Evolutionary conservation across 2,113 vertebrate species (phyloP), one percentile per base, ranked within the genome.

Genomic region (Festucalex cinctus): DNA sequence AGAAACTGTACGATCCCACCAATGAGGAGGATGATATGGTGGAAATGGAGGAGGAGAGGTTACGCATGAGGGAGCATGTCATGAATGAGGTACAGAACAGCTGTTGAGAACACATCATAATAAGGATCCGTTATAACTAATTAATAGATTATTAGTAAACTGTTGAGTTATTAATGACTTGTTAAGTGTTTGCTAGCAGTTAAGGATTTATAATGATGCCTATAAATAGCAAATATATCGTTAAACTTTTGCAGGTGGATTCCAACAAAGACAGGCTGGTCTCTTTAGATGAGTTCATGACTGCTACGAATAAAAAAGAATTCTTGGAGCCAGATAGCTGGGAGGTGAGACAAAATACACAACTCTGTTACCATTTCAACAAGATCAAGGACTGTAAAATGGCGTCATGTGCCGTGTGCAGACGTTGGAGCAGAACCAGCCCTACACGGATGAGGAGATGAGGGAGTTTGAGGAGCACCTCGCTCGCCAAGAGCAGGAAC

Each of bases 21-120:
- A 98, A 99, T 61, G 96, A 95, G 89, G 97, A 99, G 72, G 97
- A 99, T 65, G 97, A 99, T 79, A 98, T 99, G 97, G 84, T 98
- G 79, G 97, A 98, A 90, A 99, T 98, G 96, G 97, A 98, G 83
- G 97, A 98, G 80, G 97, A 98, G 89, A 90, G 96, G 67, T 89
- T 98, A 57, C 93, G 97, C 60, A 99, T 99, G 97, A 94, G 97
- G 70, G 97, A 99, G 62, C 97, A 99, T 64, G 96, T 99, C 54
- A 97, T 99, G 97, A 98, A 93, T 63, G 97, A 99, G 96, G 97
- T 97, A 83, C 56, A 74, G 35, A 36, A 19, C 26, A 56, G 26
- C 10, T 28, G 22, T 26, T 14, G 10, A 26, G 22, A 24, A 32
- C 28, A 32, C 28, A 4, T 32, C 4, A 32, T 32, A 32, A 32